Evolutionary conservation across 1,140 invertebrate genomes (phyloP).

Genomic region (Macrosteles quadrilineatus): DNA sequence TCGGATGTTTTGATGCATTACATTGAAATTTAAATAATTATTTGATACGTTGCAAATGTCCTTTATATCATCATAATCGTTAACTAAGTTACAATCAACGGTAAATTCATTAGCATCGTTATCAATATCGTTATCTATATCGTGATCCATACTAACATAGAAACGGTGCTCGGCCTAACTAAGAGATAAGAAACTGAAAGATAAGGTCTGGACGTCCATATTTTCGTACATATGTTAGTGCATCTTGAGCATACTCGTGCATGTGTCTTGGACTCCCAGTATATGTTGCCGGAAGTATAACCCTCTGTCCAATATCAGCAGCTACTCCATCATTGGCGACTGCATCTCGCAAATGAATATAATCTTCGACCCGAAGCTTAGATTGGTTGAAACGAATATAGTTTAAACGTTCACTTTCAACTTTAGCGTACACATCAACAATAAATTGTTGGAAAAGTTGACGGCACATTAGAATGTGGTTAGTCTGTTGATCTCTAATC

Average conservation of each 20-base stretch:
- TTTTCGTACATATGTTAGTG: constrained; percentile 36
- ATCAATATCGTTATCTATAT: no score
- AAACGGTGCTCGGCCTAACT: no score
- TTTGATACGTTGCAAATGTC: no score
- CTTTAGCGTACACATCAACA: constrained; percentile 52
- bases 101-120: no score
- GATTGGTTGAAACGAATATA: constrained; percentile 45
- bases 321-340: constrained; percentile 35
- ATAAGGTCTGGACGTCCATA: constrained; percentile 37
- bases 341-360: constrained; percentile 46
- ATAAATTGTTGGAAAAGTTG: constrained; percentile 48
- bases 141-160: no score
- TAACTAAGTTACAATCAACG: no score
- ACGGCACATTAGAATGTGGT: constrained; percentile 40
- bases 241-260: constrained; percentile 47
- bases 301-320: constrained; percentile 32
- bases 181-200: constrained; percentile 53
- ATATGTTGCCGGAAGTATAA: constrained; percentile 52
- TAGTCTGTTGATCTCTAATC: not conserved
- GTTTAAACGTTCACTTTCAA: constrained; percentile 52
- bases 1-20: no score
- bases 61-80: no score
- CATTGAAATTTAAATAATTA: no score
- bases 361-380: constrained; percentile 39
- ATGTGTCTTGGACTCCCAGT: constrained; percentile 50